phyloP scores from a whole-genome alignment of 2,888 invertebrate species.

The Drosophila koepferae region DNA sequence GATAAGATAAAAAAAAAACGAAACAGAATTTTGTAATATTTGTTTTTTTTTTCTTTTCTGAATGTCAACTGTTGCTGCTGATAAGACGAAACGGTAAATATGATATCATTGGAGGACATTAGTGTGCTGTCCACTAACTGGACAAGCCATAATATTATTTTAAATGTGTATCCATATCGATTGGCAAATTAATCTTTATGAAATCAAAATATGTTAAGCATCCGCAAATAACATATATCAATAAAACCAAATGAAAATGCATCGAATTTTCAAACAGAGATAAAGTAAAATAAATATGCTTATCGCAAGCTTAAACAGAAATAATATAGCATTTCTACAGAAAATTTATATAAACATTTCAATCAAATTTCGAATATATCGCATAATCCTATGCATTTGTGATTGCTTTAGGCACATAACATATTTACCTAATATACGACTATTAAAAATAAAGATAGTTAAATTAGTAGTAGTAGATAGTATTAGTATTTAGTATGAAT shows the following conservation, averaged over 20 bases:
- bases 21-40: constrained; percentile 60
- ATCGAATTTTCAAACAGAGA: background rate
- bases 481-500: background rate
- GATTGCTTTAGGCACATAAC: background rate
- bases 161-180: constrained; percentile 10
- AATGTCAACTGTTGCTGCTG: constrained; percentile 72
- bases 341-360: background rate
- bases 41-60: constrained; percentile 45
- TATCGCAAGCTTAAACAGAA: background rate
- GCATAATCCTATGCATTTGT: background rate
- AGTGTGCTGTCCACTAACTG: constrained; percentile 14
- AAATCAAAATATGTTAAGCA: background rate
- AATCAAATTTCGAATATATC: background rate
- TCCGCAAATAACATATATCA: background rate
- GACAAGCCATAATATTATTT: constrained; percentile 30
- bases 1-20: constrained; percentile 60
- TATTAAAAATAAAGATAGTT: background rate
- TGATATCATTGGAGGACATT: constrained; percentile 44
- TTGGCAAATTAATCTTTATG: constrained; percentile 4
- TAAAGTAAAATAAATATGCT: background rate
- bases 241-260: background rate
- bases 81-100: constrained; percentile 59
- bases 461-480: background rate
- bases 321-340: background rate
- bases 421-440: background rate